These are phyloP conservation scores for Synergus japonicus DNA, from an alignment of 2,888 invertebrate genomes.

Conservation along the genomic window DNA sequence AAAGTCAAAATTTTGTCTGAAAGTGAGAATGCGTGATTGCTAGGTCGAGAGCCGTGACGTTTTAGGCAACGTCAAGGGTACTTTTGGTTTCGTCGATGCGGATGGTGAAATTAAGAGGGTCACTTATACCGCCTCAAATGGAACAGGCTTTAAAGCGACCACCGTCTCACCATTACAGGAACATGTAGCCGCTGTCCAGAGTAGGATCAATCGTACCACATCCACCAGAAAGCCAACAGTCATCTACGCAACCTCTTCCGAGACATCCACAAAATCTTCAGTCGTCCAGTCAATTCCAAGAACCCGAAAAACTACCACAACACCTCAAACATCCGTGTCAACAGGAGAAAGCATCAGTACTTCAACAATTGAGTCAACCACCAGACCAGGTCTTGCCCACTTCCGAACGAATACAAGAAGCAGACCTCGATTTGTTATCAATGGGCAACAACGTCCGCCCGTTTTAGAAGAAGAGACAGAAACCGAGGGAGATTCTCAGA, in stretches of 20 bases:
- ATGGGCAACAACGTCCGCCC: constrained; percentile 70
- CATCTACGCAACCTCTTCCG: constrained; percentile 77
- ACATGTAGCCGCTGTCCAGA: constrained; percentile 74
- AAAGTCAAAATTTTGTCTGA: constrained; percentile 46
- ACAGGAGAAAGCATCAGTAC: constrained; percentile 65
- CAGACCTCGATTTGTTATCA: constrained; percentile 69
- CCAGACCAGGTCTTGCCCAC: constrained; percentile 66
- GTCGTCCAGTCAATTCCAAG: constrained; percentile 84
- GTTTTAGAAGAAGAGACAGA: constrained; percentile 63
- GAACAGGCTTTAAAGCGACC: constrained; percentile 78
- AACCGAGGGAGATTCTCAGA: constrained; percentile 70
- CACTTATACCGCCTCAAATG: constrained; percentile 84
- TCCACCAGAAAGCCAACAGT: constrained; percentile 78
- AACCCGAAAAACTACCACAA: constrained; percentile 75
- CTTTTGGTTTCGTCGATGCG: constrained; percentile 89
- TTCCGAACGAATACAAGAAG: constrained; percentile 66
- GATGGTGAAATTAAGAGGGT: constrained; percentile 89
- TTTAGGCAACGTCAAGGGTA: constrained; percentile 88
- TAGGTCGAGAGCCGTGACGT: constrained; percentile 88
- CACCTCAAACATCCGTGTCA: constrained; percentile 69
- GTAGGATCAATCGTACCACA: constrained; percentile 74
- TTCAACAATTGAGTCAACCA: constrained; percentile 73
- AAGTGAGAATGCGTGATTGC: constrained; percentile 57
- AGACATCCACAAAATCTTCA: constrained; percentile 81
- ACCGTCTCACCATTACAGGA: constrained; percentile 77